These are phyloP conservation scores for Mionectes macconnelli DNA, from an alignment of 2,113 vertebrate genomes.

Conservation along the genomic window DNA sequence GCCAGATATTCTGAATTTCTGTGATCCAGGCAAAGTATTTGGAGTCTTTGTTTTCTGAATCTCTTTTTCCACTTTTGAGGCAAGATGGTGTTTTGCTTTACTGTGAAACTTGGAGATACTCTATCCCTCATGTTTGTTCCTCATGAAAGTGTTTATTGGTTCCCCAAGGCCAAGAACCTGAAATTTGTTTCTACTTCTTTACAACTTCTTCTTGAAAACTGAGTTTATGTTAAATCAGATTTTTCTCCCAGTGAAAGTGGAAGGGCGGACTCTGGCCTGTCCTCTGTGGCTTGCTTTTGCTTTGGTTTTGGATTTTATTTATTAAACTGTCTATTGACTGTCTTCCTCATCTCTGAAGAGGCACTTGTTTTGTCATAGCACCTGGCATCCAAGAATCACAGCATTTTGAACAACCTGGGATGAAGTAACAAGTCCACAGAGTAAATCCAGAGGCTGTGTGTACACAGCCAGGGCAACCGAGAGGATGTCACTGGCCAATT, in stretches of 20 bases:
- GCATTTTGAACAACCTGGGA: background rate
- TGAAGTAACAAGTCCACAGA: background rate
- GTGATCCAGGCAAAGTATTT: background rate
- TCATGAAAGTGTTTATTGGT: background rate
- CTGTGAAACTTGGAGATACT: background rate
- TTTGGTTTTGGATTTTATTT: slow-evolving; percentile 7
- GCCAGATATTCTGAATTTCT: background rate
- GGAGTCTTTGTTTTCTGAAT: background rate
- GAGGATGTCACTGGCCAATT: background rate
- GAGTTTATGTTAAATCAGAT: background rate
- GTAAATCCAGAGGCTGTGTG: background rate
- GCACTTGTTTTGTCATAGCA: background rate
- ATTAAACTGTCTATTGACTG: background rate
- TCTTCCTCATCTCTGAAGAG: background rate
- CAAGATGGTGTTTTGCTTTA: background rate
- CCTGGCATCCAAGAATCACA: background rate
- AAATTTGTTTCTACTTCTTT: background rate
- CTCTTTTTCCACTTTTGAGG: background rate
- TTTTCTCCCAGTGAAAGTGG: background rate
- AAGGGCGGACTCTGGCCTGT: background rate
- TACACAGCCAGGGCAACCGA: background rate
- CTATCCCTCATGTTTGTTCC: background rate
- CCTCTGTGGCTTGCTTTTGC: background rate
- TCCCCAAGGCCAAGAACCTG: background rate
- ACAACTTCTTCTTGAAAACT: background rate